phyloP scores from a whole-genome alignment of 2,888 invertebrate genomes.

The Zelleria hepariella region DNA sequence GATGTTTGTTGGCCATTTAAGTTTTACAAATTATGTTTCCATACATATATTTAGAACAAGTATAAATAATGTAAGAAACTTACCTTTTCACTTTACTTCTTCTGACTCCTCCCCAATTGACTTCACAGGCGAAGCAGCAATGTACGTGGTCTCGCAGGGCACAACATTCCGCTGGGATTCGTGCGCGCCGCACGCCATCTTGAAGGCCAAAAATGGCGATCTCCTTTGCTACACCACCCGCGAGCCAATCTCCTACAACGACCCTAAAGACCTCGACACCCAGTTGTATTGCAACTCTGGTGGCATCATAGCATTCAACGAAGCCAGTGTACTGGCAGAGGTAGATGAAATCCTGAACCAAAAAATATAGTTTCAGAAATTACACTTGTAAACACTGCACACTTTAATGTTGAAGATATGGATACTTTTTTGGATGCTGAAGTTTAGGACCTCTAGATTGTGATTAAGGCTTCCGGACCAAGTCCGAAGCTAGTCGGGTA shows the following conservation, averaged over 20 bases:
- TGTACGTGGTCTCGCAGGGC: constrained; percentile 83
- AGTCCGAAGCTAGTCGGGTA: no score
- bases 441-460: no score
- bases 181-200: constrained; percentile 90
- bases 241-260: constrained; percentile 45
- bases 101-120: background rate
- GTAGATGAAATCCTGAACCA: background rate
- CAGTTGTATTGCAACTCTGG: constrained; percentile 45
- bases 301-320: constrained; percentile 49
- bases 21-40: background rate
- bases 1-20: no score
- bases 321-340: constrained; percentile 22
- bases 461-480: no score
- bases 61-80: no score
- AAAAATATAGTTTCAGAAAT: no score
- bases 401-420: no score
- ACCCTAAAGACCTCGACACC: constrained; percentile 30
- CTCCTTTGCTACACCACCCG: constrained; percentile 41
- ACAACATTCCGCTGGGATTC: constrained; percentile 94
- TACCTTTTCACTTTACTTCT: background rate
- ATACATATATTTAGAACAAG: background rate
- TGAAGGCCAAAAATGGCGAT: constrained; percentile 85
- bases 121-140: constrained; percentile 50
- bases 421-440: no score
- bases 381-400: no score